Evolutionary conservation across 2,113 vertebrate genomes (phyloP).

Genomic region (Lasiurus cinereus): DNA sequence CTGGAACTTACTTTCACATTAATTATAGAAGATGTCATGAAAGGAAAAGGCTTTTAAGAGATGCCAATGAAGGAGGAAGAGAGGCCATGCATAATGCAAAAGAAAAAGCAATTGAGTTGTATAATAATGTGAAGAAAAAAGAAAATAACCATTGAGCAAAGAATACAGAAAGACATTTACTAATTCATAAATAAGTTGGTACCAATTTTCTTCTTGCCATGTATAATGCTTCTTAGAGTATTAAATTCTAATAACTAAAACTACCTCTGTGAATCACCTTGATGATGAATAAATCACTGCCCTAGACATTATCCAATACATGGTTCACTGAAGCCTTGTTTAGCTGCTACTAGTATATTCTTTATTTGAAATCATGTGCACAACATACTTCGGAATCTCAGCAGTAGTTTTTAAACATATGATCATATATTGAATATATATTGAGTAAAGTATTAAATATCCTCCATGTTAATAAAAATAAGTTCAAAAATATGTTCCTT

Average conservation of each 20-base stretch:
- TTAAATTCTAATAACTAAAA: neutral
- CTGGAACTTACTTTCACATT: constrained; percentile 63
- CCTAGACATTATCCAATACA: neutral
- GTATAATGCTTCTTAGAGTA: neutral
- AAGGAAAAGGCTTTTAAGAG: constrained; percentile 41
- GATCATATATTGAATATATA: neutral
- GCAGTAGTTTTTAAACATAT: neutral
- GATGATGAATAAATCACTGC: neutral
- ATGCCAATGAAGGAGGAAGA: neutral
- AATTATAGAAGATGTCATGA: constrained; percentile 63
- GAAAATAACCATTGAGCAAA: too few species aligned
- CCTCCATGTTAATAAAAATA: neutral
- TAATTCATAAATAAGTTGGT: too few species aligned
- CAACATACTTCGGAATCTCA: constrained; percentile 18
- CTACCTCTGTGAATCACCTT: neutral
- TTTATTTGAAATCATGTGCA: constrained; percentile 14
- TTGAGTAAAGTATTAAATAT: neutral
- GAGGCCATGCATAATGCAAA: neutral
- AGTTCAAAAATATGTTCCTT: neutral
- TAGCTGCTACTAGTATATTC: neutral
- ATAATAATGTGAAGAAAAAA: too few species aligned
- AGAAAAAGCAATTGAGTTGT: too few species aligned
- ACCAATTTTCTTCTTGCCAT: neutral
- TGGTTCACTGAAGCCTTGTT: neutral
- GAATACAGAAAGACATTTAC: too few species aligned